Evolutionary conservation across 2,113 vertebrate species (phyloP).

Genomic region (Albula goreensis): DNA sequence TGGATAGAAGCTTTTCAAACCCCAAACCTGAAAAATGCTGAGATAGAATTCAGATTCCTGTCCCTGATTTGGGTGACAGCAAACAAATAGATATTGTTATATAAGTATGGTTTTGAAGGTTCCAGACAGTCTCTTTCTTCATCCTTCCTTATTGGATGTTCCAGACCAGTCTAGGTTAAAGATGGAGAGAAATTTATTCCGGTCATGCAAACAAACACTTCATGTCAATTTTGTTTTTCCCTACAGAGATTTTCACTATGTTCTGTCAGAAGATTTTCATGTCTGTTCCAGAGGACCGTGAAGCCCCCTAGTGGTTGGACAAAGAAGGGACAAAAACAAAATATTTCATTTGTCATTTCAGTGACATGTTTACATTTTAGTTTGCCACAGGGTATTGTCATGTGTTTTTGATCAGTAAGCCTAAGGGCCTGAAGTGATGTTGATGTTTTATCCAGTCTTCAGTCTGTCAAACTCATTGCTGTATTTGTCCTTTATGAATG

Average conservation of each 20-base stretch:
- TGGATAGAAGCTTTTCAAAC: too few relatives aligned
- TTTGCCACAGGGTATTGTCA: neutral
- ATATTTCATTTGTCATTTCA: slow-evolving; percentile 25
- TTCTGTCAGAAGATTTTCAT: slow-evolving; percentile 75
- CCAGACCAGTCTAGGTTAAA: too few relatives aligned
- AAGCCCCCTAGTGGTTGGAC: slow-evolving; percentile 40
- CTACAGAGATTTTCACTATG: slow-evolving; percentile 70
- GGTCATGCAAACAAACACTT: neutral
- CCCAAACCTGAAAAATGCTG: too few relatives aligned
- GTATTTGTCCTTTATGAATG: neutral
- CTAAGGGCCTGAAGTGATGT: neutral
- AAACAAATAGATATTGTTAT: too few relatives aligned
- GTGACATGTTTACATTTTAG: slow-evolving; percentile 20
- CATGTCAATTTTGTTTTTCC: slow-evolving; percentile 28
- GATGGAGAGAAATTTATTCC: too few relatives aligned
- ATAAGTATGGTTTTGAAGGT: too few relatives aligned
- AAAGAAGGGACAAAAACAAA: slow-evolving; percentile 10
- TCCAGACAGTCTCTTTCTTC: too few relatives aligned
- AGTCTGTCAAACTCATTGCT: neutral
- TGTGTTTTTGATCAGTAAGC: neutral
- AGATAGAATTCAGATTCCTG: too few relatives aligned
- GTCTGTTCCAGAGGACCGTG: slow-evolving; percentile 67
- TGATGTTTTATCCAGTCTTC: neutral
- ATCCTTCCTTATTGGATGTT: too few relatives aligned
- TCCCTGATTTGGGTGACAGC: too few relatives aligned